A percentile compares a stretch with the other conserved stretches of the same genome.
These are phyloP conservation scores for Marmota monax DNA, from an alignment of 2,113 vertebrate genomes.

Conservation along the genomic window DNA sequence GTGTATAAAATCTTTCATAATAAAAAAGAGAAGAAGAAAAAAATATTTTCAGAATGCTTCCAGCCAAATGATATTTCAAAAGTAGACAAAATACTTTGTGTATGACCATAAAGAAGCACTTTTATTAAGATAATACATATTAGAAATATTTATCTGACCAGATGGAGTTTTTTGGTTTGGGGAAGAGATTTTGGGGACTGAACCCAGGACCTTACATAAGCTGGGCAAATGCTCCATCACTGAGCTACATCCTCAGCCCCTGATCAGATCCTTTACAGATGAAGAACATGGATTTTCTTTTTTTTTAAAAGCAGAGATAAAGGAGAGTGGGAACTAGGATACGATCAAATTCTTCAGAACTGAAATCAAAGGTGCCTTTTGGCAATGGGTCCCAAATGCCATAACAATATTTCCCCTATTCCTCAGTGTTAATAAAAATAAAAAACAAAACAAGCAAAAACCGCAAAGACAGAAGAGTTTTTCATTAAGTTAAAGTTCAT, in stretches of 20 bases:
- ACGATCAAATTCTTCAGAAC: slow-evolving; percentile 40
- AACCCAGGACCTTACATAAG: not conserved
- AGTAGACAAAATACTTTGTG: slow-evolving; percentile 25
- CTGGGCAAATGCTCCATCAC: not conserved
- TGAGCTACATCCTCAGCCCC: not conserved
- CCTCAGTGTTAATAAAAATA: not conserved
- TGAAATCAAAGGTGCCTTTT: slow-evolving; percentile 56
- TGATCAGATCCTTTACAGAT: not conserved
- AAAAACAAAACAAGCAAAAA: not conserved
- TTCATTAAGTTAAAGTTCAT: not conserved
- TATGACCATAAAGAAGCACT: not conserved
- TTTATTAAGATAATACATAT: not conserved
- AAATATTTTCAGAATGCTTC: slow-evolving; percentile 45
- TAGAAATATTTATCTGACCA: not conserved
- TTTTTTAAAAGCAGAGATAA: slow-evolving; percentile 64
- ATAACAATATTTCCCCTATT: not conserved
- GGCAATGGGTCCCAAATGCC: not conserved
- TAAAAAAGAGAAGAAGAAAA: slow-evolving; percentile 6
- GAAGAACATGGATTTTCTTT: not conserved
- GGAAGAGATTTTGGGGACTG: not conserved
- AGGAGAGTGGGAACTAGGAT: not conserved
- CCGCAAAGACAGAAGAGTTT: not conserved
- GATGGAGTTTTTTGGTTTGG: not conserved
- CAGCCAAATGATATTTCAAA: slow-evolving; percentile 49
- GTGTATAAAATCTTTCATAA: not conserved